These are phyloP conservation scores for Panthera tigris DNA, from an alignment of 2,113 vertebrate species.

Conservation along the genomic window DNA sequence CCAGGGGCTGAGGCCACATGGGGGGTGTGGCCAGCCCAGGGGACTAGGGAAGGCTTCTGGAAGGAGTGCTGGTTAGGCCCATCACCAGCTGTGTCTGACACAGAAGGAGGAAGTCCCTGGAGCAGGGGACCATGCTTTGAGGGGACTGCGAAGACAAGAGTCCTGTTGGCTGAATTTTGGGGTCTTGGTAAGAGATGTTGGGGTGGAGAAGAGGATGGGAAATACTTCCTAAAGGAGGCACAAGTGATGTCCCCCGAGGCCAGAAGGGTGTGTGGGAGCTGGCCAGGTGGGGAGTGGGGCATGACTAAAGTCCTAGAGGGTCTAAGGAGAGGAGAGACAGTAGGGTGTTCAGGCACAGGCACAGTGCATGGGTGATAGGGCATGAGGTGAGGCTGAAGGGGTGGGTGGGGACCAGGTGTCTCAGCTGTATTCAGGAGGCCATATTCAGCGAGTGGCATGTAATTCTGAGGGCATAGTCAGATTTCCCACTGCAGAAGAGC, in stretches of 20 bases:
- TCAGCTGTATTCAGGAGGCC: neutral
- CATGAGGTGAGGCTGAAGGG: neutral
- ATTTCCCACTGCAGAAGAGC: neutral
- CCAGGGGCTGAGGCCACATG: no score
- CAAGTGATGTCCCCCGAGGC: no score
- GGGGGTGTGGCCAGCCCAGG: accelerated
- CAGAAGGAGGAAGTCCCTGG: neutral
- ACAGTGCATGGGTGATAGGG: accelerated
- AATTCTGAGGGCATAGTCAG: neutral
- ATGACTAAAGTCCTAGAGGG: neutral
- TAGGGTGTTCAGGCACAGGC: no score
- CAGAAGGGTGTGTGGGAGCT: neutral
- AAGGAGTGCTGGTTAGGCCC: neutral
- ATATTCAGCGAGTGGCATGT: neutral
- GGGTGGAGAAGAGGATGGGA: neutral
- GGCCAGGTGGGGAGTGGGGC: neutral
- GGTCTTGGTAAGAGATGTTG: neutral
- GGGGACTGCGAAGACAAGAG: neutral
- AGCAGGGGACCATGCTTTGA: neutral
- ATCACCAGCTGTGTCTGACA: neutral
- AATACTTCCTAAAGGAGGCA: neutral
- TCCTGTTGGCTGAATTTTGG: neutral
- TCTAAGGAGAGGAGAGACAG: neutral
- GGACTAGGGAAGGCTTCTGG: neutral
- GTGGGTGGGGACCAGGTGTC: neutral